phyloP scores from a whole-genome alignment of 2,113 vertebrate genomes.

The Dicaeum eximium region DNA sequence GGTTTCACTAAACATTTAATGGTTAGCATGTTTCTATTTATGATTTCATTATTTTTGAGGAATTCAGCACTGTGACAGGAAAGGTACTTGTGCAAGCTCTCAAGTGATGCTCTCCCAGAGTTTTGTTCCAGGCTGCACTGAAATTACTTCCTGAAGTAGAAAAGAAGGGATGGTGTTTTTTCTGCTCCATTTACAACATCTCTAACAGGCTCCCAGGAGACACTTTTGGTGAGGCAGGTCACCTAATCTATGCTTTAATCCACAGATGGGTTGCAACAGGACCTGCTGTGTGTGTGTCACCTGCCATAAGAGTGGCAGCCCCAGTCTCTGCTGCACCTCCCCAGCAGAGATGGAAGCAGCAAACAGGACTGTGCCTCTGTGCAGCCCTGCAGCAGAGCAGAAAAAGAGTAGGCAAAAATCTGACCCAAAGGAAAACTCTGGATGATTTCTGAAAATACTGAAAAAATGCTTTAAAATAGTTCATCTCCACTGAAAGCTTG shows the following conservation, averaged over 20 bases:
- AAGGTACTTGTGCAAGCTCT: background rate
- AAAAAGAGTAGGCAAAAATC: background rate
- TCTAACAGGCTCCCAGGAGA: background rate
- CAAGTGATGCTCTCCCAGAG: background rate
- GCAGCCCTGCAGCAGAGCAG: background rate
- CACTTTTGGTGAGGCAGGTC: background rate
- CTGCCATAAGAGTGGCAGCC: fast-evolving
- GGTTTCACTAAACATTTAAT: background rate
- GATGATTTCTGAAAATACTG: background rate
- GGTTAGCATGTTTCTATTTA: background rate
- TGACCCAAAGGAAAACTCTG: background rate
- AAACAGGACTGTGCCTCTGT: background rate
- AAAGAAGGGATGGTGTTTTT: background rate
- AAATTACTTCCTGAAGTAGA: background rate
- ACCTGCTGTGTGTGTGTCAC: background rate
- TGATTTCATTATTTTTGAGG: background rate
- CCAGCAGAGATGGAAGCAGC: background rate
- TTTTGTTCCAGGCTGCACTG: background rate
- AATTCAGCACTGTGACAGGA: background rate
- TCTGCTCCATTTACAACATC: background rate
- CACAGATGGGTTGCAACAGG: background rate
- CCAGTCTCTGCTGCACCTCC: background rate
- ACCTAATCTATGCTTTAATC: background rate
- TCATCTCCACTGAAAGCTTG: background rate
- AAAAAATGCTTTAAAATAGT: background rate